Conservation (phyloP, 1,140 invertebrate species). For the Pygmarrhopalites habei region DNA sequence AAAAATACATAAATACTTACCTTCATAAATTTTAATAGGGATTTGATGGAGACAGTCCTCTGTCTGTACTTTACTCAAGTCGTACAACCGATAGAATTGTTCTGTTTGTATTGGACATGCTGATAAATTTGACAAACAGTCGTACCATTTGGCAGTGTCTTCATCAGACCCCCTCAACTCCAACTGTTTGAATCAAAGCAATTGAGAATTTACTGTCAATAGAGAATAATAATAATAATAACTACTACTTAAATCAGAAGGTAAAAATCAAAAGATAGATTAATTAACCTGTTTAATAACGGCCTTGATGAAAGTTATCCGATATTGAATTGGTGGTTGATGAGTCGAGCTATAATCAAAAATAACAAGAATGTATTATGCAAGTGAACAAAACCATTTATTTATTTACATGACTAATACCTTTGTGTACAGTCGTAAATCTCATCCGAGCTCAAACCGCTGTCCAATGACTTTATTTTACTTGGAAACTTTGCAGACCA, state of each 20-base stretch:
- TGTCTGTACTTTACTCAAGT: not conserved
- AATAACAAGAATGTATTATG: not conserved
- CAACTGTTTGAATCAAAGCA: not conserved
- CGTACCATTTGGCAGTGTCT: not conserved
- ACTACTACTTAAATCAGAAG: not conserved
- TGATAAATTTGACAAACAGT: not conserved
- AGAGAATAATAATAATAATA: too few relatives aligned
- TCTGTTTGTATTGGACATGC: not conserved
- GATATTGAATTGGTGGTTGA: not conserved
- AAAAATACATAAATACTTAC: too few relatives aligned
- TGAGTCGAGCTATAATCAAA: not conserved
- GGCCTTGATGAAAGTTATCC: not conserved
- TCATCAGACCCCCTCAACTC: not conserved
- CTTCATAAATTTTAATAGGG: conserved; percentile 12
- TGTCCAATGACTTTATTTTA: not conserved
- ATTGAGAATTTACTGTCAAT: not conserved
- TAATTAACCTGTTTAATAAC: too few relatives aligned
- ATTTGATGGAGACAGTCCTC: not conserved
- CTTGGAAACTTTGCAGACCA: not conserved
- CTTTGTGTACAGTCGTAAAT: not conserved
- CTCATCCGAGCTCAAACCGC: not conserved
- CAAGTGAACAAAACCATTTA: not conserved
- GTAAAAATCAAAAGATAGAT: not conserved
- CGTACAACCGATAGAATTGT: conserved; percentile 5
- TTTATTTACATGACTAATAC: not conserved